Base-by-base conservation (phyloP, 2,113 vertebrate genomes). In the Globicephala melas region DNA sequence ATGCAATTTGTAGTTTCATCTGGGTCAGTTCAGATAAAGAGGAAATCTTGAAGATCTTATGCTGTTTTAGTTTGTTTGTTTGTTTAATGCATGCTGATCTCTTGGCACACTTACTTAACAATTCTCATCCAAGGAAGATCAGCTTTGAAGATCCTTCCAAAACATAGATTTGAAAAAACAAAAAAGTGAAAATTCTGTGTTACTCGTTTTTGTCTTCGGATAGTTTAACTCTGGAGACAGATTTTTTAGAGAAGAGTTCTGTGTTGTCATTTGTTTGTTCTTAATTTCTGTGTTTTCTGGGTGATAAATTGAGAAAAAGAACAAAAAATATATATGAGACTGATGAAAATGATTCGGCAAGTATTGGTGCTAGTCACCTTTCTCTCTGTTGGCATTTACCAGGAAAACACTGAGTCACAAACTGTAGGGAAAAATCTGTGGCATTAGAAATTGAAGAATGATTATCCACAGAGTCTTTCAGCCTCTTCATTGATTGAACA, bases 401-500 rank as follows among this genome's bases (percentile, higher is more conserved):
- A 15, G 53, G 50, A 60, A 71, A 93, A 89, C 11, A 60, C 1
- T n/a, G 67, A 91, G 25, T 77, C 53, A 79, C 5, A 67, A 68
- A 67, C 44, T 47, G 3, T 53, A 68, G 53, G 25, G 23, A 74
- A 95, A 89, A 92, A 28, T 58, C 21, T 21, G 11, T 62, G 87
- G 47, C 65, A 58, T 91, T 41, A 95, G 36, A 95, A 94, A 95
- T 44, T 91, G 36, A 86, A 91, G 50, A 88, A 62, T 28, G 18
- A 68, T 82, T 77, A 23, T 82, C 41, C 76, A 41, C 8, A 36
- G 38, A 50, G 18, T 67, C 3, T 62, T 74, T 81, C 58, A 74
- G 23, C 15, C 21, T 79, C 5, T 81, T 81, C 41, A 58, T 14
- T 94, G 87, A 96, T 36, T n/a, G 31, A 63, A 53, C 47, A 89